Percentiles rank a stretch among this genome's conserved stretches.
These are phyloP conservation scores for Harmothoe impar DNA, from an alignment of 2,888 invertebrate genomes.

Conservation along the genomic window DNA sequence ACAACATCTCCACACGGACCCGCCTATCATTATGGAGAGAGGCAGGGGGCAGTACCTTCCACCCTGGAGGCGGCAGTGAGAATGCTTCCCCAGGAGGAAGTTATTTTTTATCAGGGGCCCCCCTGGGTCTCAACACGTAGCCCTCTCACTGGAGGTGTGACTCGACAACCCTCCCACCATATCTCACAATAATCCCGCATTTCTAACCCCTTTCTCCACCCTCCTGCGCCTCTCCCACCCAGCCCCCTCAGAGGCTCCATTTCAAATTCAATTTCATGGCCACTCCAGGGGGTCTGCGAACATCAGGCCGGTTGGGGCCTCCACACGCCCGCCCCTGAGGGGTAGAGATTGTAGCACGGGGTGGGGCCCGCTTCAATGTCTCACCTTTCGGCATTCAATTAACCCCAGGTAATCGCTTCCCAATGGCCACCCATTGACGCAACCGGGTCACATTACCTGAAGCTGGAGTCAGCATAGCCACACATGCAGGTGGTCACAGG, in stretches of 20 bases:
- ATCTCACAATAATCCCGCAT: slow-evolving; percentile 33
- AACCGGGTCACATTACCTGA: slow-evolving; percentile 44
- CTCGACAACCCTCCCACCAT: neutral
- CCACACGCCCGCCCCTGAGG: slow-evolving; percentile 3
- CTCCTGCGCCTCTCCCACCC: neutral
- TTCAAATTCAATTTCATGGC: slow-evolving; percentile 50
- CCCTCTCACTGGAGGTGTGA: neutral
- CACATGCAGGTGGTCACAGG: slow-evolving; percentile 37
- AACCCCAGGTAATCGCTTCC: slow-evolving; percentile 56
- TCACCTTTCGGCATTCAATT: slow-evolving; percentile 55
- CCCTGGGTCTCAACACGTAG: neutral
- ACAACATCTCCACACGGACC: too few species aligned
- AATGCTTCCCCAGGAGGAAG: neutral
- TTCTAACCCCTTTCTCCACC: neutral
- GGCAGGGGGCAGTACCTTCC: neutral
- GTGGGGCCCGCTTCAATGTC: slow-evolving; percentile 1
- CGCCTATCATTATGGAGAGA: too few species aligned
- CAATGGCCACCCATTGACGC: slow-evolving; percentile 55
- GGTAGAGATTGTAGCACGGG: slow-evolving; percentile 10
- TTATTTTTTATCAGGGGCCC: neutral
- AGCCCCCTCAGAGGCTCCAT: slow-evolving; percentile 46
- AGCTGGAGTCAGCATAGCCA: neutral
- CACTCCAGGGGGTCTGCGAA: neutral
- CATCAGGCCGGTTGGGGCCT: neutral
- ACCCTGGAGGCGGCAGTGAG: neutral